Evolutionary conservation across 1,140 invertebrate species (phyloP), one percentile per base, ranked within the genome.

Genomic region (Papilio dardanus): DNA sequence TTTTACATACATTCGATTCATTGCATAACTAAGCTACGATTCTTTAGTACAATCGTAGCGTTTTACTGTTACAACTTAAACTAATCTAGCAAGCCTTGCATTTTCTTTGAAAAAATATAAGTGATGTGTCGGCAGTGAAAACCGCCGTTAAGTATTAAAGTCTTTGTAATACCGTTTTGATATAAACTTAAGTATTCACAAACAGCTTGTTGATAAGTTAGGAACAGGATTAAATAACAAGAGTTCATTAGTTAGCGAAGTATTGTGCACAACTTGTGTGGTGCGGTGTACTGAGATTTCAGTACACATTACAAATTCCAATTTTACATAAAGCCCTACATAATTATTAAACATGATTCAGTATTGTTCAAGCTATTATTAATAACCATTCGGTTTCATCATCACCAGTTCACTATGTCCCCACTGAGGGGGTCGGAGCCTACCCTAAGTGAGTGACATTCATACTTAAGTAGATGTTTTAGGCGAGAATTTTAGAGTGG

Each of bases 211-310:
- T 62, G 21, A 28, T 62, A 62, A 28, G 12, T 62, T 62, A 62
- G 21, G 54, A 62, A 62, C 54, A 62, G 54, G 54, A 62, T 54
- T 54, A 54, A 54, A 54, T 54, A 62, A 10, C 54, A 28, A 30
- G 24, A 28, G 54, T 62, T 62, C 54, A 62, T 62, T 62, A 62
- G 24, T 14, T 24, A 28, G 54, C 12, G 54, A 24, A 24, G 54
- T 28, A 62, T 62, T 62, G 54, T 62, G 54, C 54, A 14, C 21
- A 62, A 62, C 24, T 62, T 62, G 54, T 62, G 54, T 28, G 54
- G 50, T 24, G 21, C 8, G 21, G 19, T 58, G 50, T 54, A 62
- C 54, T 62, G 24, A 16, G 24, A 62, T 62, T 62, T 54, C 30
- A 12, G 54, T 62, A 28, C 54, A 14, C 10, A 28, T 62, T 62